Percentiles rank a stretch among this genome's conserved stretches.
These are phyloP conservation scores for Pantherophis vulpinus DNA, from an alignment of 2,797 vertebrate species.

Conservation along the genomic window DNA sequence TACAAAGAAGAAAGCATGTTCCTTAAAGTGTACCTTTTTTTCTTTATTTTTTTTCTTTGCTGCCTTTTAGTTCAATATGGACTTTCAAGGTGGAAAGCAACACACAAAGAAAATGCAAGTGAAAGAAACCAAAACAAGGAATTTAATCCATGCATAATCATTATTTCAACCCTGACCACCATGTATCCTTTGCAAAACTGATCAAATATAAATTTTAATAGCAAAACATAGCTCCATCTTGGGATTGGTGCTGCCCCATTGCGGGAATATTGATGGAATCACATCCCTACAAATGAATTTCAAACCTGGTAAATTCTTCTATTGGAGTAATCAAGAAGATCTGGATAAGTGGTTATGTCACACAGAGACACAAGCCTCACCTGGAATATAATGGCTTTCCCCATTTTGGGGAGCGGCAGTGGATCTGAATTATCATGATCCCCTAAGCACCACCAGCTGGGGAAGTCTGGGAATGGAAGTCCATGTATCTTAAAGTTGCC, in stretches of 20 bases:
- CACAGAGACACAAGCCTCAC: not conserved
- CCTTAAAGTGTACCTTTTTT: not conserved
- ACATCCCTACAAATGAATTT: not conserved
- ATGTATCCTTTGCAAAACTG: not conserved
- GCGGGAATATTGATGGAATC: not conserved
- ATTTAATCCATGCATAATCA: not conserved
- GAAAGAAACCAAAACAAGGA: not conserved
- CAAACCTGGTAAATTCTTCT: not conserved
- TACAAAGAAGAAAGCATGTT: not conserved
- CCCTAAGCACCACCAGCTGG: not conserved
- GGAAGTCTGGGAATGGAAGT: not conserved
- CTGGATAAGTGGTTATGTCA: not conserved
- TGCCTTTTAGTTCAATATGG: not conserved
- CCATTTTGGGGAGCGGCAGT: not conserved
- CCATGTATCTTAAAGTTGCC: not conserved
- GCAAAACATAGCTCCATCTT: not conserved
- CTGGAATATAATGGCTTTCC: not conserved
- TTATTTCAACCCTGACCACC: not conserved
- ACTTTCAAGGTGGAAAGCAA: not conserved
- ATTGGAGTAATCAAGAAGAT: not conserved
- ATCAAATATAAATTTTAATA: not conserved
- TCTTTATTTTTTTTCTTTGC: not conserved
- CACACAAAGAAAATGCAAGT: not conserved
- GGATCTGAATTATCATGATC: not conserved
- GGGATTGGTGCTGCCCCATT: not conserved